These are phyloP conservation scores for Pycnonotus jocosus DNA, from an alignment of 2,113 vertebrate genomes.

Conservation along the genomic window DNA sequence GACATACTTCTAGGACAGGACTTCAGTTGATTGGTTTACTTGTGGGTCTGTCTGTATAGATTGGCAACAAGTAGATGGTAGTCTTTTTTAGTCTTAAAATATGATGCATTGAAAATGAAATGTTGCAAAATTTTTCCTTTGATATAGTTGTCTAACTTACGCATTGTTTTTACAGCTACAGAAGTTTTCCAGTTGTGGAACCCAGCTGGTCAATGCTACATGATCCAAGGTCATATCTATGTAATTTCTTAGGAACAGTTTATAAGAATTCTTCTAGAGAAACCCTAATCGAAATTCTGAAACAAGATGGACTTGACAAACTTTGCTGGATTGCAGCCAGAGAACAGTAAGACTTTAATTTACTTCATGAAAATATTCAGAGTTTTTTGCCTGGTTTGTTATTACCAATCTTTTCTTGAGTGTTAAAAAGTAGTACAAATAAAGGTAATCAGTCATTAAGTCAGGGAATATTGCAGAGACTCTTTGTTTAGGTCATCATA, in stretches of 20 bases:
- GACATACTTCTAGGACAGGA: neutral
- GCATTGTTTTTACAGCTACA: slow-evolving; percentile 79
- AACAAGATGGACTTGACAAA: slow-evolving; percentile 78
- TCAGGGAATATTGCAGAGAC: neutral
- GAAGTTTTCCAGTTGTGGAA: slow-evolving; percentile 87
- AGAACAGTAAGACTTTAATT: slow-evolving; percentile 83
- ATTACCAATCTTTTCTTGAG: neutral
- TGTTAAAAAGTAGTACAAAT: neutral
- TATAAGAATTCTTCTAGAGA: slow-evolving; percentile 96
- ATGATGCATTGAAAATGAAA: neutral
- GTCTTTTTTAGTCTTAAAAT: neutral
- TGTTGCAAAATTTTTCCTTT: neutral
- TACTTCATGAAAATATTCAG: neutral
- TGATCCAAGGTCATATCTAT: slow-evolving; percentile 82
- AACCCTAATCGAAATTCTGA: slow-evolving; percentile 81
- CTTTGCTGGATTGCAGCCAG: slow-evolving; percentile 85
- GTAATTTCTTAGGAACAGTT: slow-evolving; percentile 93
- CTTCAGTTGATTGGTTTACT: neutral
- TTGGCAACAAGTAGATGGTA: neutral
- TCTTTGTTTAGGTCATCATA: neutral
- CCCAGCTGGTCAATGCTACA: slow-evolving; percentile 84
- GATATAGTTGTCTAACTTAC: neutral
- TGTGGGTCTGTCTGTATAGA: neutral
- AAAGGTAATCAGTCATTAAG: neutral
- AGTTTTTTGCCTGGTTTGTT: neutral